A percentile compares a stretch with the other conserved stretches of the same genome.
These are phyloP conservation scores for Garrulus glandarius DNA, from an alignment of 2,797 vertebrate species.

Conservation along the genomic window DNA sequence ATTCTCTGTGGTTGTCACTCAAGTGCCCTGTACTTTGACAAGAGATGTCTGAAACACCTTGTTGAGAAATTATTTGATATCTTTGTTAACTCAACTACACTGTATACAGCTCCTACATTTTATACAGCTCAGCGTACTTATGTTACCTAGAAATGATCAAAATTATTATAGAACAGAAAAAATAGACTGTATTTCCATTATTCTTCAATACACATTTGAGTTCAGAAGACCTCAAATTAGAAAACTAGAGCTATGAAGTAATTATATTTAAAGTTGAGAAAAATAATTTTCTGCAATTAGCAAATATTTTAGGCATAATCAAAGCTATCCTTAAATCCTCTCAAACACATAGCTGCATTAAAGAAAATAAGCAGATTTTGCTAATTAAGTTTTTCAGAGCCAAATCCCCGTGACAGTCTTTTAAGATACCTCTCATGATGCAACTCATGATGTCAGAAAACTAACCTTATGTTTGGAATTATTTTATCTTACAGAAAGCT, in stretches of 20 bases:
- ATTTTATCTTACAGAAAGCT: conserved; percentile 29
- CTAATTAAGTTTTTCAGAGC: not conserved
- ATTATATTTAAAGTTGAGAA: not conserved
- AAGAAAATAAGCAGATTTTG: not conserved
- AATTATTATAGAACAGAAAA: not conserved
- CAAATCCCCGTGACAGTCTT: not conserved
- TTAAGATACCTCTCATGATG: not conserved
- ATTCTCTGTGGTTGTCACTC: not conserved
- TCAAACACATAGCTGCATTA: not conserved
- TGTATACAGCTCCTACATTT: not conserved
- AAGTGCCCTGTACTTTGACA: not conserved
- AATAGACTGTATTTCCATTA: not conserved
- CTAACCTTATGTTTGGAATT: not conserved
- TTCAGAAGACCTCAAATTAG: not conserved
- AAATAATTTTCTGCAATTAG: not conserved
- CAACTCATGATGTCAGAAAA: not conserved
- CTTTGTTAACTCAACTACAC: not conserved
- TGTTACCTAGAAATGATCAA: not conserved
- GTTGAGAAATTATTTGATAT: not conserved
- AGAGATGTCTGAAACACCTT: not conserved
- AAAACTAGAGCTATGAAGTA: not conserved
- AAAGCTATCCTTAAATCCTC: not conserved
- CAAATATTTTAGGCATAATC: not conserved
- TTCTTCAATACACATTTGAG: not conserved
- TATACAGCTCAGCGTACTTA: not conserved